Conservation (phyloP, 2,113 vertebrate species). For the Calyptommatus sinebrachiatus region DNA sequence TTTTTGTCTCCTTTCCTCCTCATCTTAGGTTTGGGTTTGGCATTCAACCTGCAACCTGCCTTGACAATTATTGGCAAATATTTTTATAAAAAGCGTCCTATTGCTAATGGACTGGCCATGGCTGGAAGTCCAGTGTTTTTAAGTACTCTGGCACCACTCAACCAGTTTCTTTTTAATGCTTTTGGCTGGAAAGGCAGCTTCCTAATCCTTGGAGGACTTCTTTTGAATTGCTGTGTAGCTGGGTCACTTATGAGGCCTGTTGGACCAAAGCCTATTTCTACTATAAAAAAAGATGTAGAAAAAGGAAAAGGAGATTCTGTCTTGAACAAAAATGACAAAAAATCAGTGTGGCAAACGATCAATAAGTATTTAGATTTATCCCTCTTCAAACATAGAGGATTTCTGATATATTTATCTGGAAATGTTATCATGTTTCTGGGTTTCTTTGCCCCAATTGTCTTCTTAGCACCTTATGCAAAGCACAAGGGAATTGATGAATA, state of each 20-base stretch:
- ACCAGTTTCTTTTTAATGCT: conserved; percentile 90
- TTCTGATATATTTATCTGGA: conserved; percentile 94
- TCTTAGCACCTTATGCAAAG: conserved; percentile 91
- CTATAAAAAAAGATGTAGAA: conserved; percentile 72
- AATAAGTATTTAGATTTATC: conserved; percentile 90
- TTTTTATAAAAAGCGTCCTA: conserved; percentile 90
- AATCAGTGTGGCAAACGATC: conserved; percentile 72
- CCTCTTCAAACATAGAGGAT: conserved; percentile 94
- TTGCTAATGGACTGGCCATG: conserved; percentile 95
- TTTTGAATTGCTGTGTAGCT: conserved; percentile 93
- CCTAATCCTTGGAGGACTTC: conserved; percentile 87
- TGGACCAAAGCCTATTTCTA: conserved; percentile 50
- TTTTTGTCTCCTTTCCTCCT: neutral
- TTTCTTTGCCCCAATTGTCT: conserved; percentile 94
- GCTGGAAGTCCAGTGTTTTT: conserved; percentile 97
- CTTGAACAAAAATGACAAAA: conserved; percentile 60
- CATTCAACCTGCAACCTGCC: conserved; percentile 96
- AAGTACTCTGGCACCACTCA: conserved; percentile 92
- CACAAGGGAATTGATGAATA: conserved; percentile 92
- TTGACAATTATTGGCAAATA: conserved; percentile 96
- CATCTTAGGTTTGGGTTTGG: conserved; percentile 87
- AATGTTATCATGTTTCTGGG: conserved; percentile 97
- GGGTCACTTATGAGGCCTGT: conserved; percentile 93
- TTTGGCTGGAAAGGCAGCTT: conserved; percentile 98
- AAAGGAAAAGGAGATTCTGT: conserved; percentile 40